Conservation (phyloP, 2,797 vertebrate genomes). For the Ateles fusciceps region DNA sequence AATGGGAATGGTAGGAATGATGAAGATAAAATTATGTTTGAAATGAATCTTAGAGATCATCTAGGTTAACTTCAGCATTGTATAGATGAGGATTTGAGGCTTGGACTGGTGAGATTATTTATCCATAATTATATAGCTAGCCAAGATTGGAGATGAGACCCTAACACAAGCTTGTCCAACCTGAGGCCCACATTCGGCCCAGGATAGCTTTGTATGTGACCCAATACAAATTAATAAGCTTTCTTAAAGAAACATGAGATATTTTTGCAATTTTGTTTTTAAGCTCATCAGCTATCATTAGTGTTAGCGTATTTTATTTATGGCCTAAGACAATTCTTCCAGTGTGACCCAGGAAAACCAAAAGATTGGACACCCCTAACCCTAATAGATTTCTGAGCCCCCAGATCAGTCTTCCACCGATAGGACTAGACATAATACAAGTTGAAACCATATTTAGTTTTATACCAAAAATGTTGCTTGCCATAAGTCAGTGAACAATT, state of each 20-base stretch:
- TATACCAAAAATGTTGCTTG: not conserved
- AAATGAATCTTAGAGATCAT: slow-evolving; percentile 7
- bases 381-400: not conserved
- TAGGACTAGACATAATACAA: not conserved
- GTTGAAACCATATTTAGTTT: not conserved
- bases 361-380: too few species aligned
- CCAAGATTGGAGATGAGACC: not conserved
- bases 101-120: not conserved
- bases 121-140: not conserved
- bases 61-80: not conserved
- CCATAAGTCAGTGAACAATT: not conserved
- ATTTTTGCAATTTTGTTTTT: not conserved
- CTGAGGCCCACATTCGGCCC: not conserved
- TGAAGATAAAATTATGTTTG: not conserved
- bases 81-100: not conserved
- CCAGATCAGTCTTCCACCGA: not conserved
- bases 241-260: not conserved
- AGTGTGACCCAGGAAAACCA: too few species aligned
- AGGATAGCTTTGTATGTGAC: not conserved
- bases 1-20: slow-evolving; percentile 21
- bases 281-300: not conserved
- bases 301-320: not conserved
- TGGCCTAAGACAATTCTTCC: too few species aligned
- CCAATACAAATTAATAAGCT: not conserved
- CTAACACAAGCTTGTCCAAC: not conserved